Conservation (phyloP, 2,797 vertebrate genomes). For the Macropus fuliginosus region DNA sequence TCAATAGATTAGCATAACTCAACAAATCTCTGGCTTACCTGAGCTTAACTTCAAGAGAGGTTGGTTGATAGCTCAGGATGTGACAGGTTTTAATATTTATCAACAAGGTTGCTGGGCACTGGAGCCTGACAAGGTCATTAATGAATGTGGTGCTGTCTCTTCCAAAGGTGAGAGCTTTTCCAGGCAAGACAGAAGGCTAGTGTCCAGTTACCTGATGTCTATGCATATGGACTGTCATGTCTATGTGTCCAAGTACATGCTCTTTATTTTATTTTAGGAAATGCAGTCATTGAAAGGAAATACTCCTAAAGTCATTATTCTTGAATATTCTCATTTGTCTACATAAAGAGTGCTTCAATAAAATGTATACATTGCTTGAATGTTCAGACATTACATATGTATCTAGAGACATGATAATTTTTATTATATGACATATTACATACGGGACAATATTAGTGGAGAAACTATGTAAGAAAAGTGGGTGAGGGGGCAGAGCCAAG, state of each 20-base stretch:
- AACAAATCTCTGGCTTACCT: not conserved
- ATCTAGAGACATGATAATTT: not conserved
- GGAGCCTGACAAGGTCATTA: not conserved
- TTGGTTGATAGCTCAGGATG: not conserved
- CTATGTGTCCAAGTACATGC: not conserved
- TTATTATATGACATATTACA: not conserved
- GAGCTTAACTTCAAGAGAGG: not conserved
- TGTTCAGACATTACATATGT: not conserved
- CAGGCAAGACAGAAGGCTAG: not conserved
- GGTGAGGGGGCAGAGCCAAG: too few species aligned
- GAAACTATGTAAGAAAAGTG: not conserved
- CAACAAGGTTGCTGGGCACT: not conserved
- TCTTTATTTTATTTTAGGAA: not conserved
- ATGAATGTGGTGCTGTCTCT: not conserved
- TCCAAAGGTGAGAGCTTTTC: not conserved
- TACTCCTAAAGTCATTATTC: not conserved
- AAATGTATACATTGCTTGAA: not conserved
- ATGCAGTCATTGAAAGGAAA: not conserved
- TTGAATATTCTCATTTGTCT: not conserved
- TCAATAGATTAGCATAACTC: not conserved
- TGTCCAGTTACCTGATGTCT: not conserved
- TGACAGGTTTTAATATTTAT: not conserved
- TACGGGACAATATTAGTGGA: not conserved
- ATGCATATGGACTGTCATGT: not conserved
- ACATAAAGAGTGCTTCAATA: not conserved